Evolutionary conservation across 1,140 invertebrate species (phyloP), one percentile per base, ranked within the genome.

Genomic region (Drosophila tani): DNA sequence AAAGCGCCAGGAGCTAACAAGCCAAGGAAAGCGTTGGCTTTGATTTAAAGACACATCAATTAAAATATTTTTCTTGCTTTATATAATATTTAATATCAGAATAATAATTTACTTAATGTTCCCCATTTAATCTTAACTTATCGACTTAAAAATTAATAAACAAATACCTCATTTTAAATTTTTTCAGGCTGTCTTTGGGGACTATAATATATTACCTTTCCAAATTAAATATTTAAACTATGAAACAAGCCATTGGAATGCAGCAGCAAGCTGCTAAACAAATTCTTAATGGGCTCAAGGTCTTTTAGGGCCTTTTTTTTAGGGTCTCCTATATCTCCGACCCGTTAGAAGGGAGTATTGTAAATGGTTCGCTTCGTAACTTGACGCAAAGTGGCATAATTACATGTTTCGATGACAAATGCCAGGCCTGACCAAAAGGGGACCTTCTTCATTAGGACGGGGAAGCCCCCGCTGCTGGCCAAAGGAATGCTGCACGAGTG

Each of bases 351-450:
- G 73, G 46, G 49, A 43, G 35, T 55, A 35, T 62, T 53, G 47
- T 79, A 70, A 81, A 81, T 75, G 71, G 47, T 51, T 63, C 38
- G 55, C 17, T 17, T 21, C 35, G 50, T 47, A 65, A 76, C 51
- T 50, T 79, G 88, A 84, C 88, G 68, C 81, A 84, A 91, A 91
- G 83, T 87, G 83, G 81, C 81, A 88, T 91, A 91, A 91, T 91
- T 91, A 91, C 81, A 91, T 68, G 75, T 91, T 91, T 74, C 38
- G 82, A 86, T 90, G 86, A 90, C 86, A 90, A 81, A 73, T 76
- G 73, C 62, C 69, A 64, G 73, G 47, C 7, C 49, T 59, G 53
- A 66, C 50, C 35, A n/a, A 32, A 67, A 40, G 32, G 32, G 24
- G 19, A 50, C 50, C 55, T 50, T 73, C 67, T 57, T 73, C 69